Evolutionary conservation across 2,888 invertebrate species (phyloP), one percentile per base, ranked within the genome.

Genomic region (Agriopis aurantiaria): DNA sequence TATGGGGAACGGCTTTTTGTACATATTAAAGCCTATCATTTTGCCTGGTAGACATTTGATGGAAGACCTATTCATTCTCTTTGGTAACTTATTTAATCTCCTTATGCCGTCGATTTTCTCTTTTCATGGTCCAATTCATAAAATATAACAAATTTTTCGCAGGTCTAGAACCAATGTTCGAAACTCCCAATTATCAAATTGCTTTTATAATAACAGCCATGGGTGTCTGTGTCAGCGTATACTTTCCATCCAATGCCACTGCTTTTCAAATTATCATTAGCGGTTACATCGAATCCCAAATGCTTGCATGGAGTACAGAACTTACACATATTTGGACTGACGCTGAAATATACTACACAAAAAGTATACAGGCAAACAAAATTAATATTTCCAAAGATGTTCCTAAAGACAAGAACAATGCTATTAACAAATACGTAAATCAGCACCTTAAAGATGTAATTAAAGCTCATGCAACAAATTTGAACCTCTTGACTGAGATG

Each of bases 271-370:
- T 88, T 1, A 69, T 86, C 14, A 65, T 82, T 1, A 72, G 77
- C 8, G 89, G 88, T 0, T 88, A 87, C 62, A 82, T 79, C 0
- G 88, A 89, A 74, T 83, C 87, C 0, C 87, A 88, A 71, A 85
- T 88, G 76, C 61, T 84, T 0, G 82, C 87, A 14, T 58, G 17
- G 58, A 58, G 58, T 58, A 23, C 23, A 12, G 58, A 58, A 58
- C 45, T 58, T 12, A 12, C 23, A 9, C 11, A 58, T 23, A 7
- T 58, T n/a, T 46, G 12, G 45, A 12, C 46, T 12, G 45, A 58
- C 10, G 58, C 58, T 12, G 12, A 23, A 8, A 12, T 12, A 46
- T 8, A 58, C 58, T 46, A 46, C 33, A 8, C 12, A 8, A 7
- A 53, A 10, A 12, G 11, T 33, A 23, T 23, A 1, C 17, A 23